Base-by-base conservation (phyloP, 2,888 invertebrate genomes). In the Biston betularia region DNA sequence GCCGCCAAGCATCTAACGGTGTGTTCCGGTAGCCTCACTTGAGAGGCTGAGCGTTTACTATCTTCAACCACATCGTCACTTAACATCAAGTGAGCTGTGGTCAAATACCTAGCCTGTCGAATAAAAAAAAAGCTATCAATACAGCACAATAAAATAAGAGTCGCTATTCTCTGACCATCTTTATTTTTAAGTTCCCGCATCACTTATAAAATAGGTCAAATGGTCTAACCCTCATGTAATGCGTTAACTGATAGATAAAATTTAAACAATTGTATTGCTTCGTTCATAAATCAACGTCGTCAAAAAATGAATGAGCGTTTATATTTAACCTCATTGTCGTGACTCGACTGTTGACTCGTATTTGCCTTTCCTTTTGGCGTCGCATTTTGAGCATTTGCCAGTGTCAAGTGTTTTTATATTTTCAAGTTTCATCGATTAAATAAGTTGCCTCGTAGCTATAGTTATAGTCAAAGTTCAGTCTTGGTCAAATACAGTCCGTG, bases 141-240 rank as follows among this genome's bases (percentile, higher is more conserved):
- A 12, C 12, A 57, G 35, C 15, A 11, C 15, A 34, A n/a, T 35
- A 44, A 12, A 24, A 24, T 9, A 38, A 38, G 6, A 6, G 3
- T 8, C 38, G 38, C 9, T 38, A 38, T 38, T 38, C 38, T 24
- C 24, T 24, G 11, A 15, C 57, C n/a, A 64, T 61, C 61, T 38
- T 38, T 38, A 8, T 38, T 49, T 11, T 50, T 15, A 4, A 55
- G 64, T 78, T 86, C 85, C 84, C 86, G 83, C 86, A 83, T 84
- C 84, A 80, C 75, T 84, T 75, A 24, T 38, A 65, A 72, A 69
- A 60, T 67, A 65, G 84, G 86, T 89, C 84, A 72, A 90, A 89
- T 83, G 81, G 80, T 83, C 87, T 88, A 86, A 87, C 87, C 86
- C 80, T 79, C 79, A 85, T 86, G 72, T 81, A 79, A 75, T 70